Base-by-base conservation (phyloP, 92 coral and sea anemone species). In the Epizoanthus illoricatus region DNA sequence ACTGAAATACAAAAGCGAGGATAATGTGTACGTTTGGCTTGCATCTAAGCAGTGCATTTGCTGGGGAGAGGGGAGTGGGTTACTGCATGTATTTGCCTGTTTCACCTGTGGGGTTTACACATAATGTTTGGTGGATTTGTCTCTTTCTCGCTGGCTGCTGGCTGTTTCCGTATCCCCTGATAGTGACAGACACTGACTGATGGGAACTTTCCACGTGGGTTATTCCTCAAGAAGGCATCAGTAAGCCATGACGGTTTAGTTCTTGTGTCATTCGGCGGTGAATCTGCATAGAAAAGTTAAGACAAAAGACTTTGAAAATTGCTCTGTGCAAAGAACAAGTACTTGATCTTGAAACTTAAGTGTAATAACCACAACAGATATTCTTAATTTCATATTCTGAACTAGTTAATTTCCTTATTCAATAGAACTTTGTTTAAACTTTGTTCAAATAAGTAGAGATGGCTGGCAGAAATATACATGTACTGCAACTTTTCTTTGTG, bases 201-300 rank as follows among this genome's bases (percentile, higher is more conserved):
- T 12, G 82, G 82, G 23, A 78, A 78, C 62, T 78, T 78, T 47
- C 82, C 82, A 11, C 23, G 60, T n/a, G 71, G 71, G 82, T 64
- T 78, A 57, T 78, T 63, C 60, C 82, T 78, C 7, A 63, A 58
- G 58, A 78, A 78, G 21, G 71, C 23, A n/a, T 63, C 82, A 43
- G 82, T 78, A 20, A 78, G 57, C 82, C 82, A 78, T 41, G 42
- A 15, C 12, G 82, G 82, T 19, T 78, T 78, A 41, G 71, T 13
- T 62, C 41, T 42, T 16, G 59, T 74, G 17, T 47, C 76, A 72
- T 20, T 72, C 21, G 63, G 59, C 11, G n/a, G 20, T 52, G 47
- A 55, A 17, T 75, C 81, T 75, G 57, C 17, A 16, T n/a, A 68
- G 45, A 33, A 68, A 68, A 52, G 56, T 39, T 7, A 61, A 4